Evolutionary conservation across 2,888 invertebrate genomes (phyloP), one percentile per base, ranked within the genome.

Genomic region (Schizotus pectinicornis): DNA sequence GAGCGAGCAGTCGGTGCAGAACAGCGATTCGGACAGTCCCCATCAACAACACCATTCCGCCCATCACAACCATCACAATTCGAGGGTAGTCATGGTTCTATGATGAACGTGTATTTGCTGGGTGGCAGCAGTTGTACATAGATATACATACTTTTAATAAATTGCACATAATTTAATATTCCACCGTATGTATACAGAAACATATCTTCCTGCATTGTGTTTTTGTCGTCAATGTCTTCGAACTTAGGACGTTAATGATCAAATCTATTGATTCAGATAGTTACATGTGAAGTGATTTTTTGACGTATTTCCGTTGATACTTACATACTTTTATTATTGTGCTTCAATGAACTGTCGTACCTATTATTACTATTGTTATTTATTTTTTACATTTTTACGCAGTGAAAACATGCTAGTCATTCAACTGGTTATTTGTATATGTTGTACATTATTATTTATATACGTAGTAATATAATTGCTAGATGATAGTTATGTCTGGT

Each of bases 31-130:
- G 9, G 77, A 73, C 48, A 78, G 79, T 67, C 79, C 79, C 6
- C 79, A 79, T 57, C 77, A 78, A 54, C 79, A 78, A 52, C 77
- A 77, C 57, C 65, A 66, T 7, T 62, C 70, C 33, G 72, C 69
- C 48, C 78, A 78, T 50, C 73, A 74, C 61, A 73, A 70, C 64
- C 79, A 80, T 63, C 80, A 80, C 66, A 80, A 79, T 64, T 78
- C 78, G 14, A 67, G 80, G 36, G 80, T 80, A 45, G 80, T 80
- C 34, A 80, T 80, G 80, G 80, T 80, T 67, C 79, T 80, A 71
- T 80, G 80, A 80, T 80, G 77, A 79, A 75, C 61, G 69, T 66
- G 62, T 39, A 47, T 32, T 39, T 58, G 49, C 62, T 65, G 63
- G 46, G 12, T 30, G 7, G 6, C 42, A 48, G 64, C 67, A 62